Evolutionary conservation across 2,113 vertebrate genomes (phyloP).

Genomic region (Alosa alosa): DNA sequence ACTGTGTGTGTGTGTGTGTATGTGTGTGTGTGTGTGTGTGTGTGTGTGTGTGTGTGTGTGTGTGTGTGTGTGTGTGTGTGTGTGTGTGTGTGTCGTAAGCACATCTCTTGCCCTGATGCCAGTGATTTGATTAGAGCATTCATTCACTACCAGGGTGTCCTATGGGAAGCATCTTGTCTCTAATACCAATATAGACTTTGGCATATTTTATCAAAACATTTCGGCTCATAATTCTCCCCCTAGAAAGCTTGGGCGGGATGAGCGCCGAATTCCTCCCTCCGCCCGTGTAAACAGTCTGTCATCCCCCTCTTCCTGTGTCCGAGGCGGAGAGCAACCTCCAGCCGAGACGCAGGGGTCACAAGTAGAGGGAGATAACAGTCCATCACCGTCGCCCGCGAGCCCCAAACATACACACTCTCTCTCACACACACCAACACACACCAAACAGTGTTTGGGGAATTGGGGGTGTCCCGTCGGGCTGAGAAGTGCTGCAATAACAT

Average conservation of each 20-base stretch:
- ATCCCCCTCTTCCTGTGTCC: neutral
- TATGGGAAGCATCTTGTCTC: slow-evolving; percentile 41
- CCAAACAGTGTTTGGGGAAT: slow-evolving; percentile 28
- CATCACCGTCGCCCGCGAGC: neutral
- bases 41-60: neutral
- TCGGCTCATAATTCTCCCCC: slow-evolving; percentile 24
- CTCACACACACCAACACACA: slow-evolving; percentile 6
- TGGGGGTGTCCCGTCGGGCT: neutral
- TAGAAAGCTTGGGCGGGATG: neutral
- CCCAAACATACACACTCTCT: slow-evolving; percentile 22
- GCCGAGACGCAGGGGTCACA: neutral
- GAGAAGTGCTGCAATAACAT: slow-evolving; percentile 19
- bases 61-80: neutral
- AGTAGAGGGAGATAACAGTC: slow-evolving; percentile 17
- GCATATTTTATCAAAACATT: slow-evolving; percentile 27
- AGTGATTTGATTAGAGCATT: slow-evolving; percentile 45
- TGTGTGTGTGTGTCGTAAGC: slow-evolving; percentile 19
- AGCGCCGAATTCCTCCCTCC: neutral
- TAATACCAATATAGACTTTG: slow-evolving; percentile 37
- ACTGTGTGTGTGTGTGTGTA: neutral
- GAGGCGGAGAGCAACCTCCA: neutral
- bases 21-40: neutral
- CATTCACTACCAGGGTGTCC: slow-evolving; percentile 42
- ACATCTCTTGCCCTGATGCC: slow-evolving; percentile 40
- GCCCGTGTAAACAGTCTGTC: neutral